Percentiles rank a stretch among this genome's conserved stretches.
phyloP scores from a whole-genome alignment of 1,140 invertebrate genomes.

The Drosophila fuyamai region DNA sequence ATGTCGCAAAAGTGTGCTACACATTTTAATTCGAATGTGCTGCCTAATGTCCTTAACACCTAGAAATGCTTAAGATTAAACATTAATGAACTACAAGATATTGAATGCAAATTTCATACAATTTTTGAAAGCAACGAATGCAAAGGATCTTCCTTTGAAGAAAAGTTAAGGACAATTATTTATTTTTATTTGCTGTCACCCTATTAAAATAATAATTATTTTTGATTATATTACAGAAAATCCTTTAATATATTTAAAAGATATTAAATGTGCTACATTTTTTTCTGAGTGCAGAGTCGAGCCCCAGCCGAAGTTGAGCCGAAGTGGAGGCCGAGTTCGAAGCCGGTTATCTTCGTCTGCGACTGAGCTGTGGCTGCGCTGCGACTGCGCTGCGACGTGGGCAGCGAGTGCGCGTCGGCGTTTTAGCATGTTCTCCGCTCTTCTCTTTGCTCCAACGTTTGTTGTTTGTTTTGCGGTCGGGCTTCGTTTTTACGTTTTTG shows the following conservation, averaged over 20 bases:
- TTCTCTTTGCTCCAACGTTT: slow-evolving; percentile 24
- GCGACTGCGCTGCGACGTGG: slow-evolving; percentile 32
- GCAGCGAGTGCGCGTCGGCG: slow-evolving; percentile 31
- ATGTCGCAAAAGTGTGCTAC: no score
- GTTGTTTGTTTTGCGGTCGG: slow-evolving; percentile 17
- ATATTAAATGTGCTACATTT: neutral
- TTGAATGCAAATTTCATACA: no score
- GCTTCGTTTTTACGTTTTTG: slow-evolving; percentile 42
- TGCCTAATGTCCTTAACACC: no score
- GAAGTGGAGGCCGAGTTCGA: slow-evolving; percentile 35
- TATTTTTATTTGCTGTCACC: no score
- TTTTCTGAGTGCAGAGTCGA: slow-evolving; percentile 28
- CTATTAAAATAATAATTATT: no score
- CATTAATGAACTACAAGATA: no score
- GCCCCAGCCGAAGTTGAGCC: slow-evolving; percentile 37
- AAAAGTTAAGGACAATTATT: no score
- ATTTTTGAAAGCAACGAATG: no score
- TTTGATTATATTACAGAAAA: neutral
- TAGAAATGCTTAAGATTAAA: no score
- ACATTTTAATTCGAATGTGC: no score
- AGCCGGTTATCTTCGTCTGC: slow-evolving; percentile 68
- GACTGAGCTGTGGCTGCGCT: slow-evolving; percentile 5
- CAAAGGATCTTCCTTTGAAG: no score
- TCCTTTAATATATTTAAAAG: neutral
- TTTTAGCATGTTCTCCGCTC: slow-evolving; percentile 30